Base-by-base conservation (phyloP, 2,113 vertebrate species). In the Dinomys branickii region DNA sequence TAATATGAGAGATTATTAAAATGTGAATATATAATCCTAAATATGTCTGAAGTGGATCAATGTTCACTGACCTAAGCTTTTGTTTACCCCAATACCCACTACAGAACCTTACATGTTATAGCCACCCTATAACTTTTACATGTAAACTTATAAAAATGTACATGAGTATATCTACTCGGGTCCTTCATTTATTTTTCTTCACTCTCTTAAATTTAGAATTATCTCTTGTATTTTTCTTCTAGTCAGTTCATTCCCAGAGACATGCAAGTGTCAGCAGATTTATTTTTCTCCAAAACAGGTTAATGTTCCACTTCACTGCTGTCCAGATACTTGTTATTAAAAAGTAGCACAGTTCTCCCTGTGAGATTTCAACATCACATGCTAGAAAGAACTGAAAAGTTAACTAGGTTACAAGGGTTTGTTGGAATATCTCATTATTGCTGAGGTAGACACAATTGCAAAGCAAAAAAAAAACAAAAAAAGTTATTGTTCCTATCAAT, bases 311-410 rank as follows among this genome's bases (percentile, higher is more conserved):
- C 84, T 96, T 98, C 95, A 94, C 87, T 97, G 92, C 95, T 97
- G 90, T 96, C 96, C 96, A 96, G 94, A 96, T 97, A 96, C 81
- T 96, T 97, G 97, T 97, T 90, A 97, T 92, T 90, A 89, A 97
- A 97, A 97, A 97, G 94, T 97, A 97, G 97, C 92, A 97, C 97
- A 97, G 90, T 78, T 97, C 84, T 86, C 97, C 97, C 96, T 85
- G 44, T 97, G 97, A 97, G 96, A 97, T 94, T 97, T 97, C 96
- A 90, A 54, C 41, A 56, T 97, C 94, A 94, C 90, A 81, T 78
- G 96, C 77, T 84, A 82, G 75, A 56, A 96, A 90, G 73, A 75
- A 58, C 73, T 50, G 80, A 54, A 75, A 97, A 93, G n/a, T 96
- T 96, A 97, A 94, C 91, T 97, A 88, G 97, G 96, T 97, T 98